Evolutionary conservation across 2,797 vertebrate genomes (phyloP).

Genomic region (Gadopsis marmoratus): DNA sequence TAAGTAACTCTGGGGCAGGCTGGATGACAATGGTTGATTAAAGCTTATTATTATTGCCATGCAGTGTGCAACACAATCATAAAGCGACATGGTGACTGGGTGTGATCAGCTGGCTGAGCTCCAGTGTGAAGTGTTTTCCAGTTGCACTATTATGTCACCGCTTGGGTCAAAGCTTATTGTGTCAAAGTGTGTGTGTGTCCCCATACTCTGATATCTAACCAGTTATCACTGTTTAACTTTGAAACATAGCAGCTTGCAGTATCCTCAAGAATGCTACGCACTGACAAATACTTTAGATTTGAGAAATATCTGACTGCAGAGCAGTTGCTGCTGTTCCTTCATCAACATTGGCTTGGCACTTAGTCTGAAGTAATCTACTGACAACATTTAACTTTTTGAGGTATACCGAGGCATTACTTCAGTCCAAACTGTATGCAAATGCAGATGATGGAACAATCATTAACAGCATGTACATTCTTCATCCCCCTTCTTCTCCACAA

Average conservation of each 20-base stretch:
- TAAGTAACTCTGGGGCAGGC: conserved; percentile 11
- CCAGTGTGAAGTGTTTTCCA: conserved; percentile 9
- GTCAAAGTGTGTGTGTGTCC: conserved; percentile 16
- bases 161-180: conserved; percentile 38
- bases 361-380: conserved; percentile 30
- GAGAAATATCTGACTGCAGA: conserved; percentile 34
- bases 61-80: conserved; percentile 30
- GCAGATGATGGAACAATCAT: conserved; percentile 50
- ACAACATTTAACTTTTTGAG: conserved; percentile 17
- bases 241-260: conserved; percentile 33
- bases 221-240: conserved; percentile 24
- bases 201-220: conserved; percentile 12
- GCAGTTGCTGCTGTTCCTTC: conserved; percentile 35
- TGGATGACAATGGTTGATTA: not conserved
- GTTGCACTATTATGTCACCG: not conserved
- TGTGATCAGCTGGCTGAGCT: conserved; percentile 4
- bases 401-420: conserved; percentile 12
- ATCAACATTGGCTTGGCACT: conserved; percentile 48
- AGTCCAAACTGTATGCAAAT: conserved; percentile 45
- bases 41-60: conserved; percentile 26
- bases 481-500: conserved; percentile 31
- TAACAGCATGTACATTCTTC: conserved; percentile 38
- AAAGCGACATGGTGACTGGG: conserved; percentile 19
- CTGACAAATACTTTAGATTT: conserved; percentile 18
- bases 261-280: not conserved